A percentile compares a stretch with the other conserved stretches of the same genome.
Conservation (phyloP, 2,797 vertebrate species). For the Geotria australis region DNA sequence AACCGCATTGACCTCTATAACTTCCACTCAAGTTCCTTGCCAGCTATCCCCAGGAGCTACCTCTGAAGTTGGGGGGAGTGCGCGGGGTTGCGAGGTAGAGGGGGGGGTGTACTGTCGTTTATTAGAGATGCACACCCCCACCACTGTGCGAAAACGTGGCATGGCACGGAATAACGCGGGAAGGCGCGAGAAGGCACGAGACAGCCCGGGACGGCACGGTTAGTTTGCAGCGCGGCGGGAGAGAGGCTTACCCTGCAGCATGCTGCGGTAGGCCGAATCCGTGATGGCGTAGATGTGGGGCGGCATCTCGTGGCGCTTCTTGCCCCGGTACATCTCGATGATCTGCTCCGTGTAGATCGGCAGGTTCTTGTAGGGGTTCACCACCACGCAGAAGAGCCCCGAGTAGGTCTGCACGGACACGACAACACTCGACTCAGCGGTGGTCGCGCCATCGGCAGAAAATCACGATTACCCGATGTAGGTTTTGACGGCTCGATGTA, state of each 20-base stretch:
- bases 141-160: too few species aligned
- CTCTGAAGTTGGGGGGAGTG: too few species aligned
- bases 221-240: not conserved
- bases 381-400: constrained; percentile 96
- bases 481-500: too few species aligned
- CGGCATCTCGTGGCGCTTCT: constrained; percentile 92
- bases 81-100: too few species aligned
- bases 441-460: too few species aligned
- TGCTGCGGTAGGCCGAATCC: constrained; percentile 87
- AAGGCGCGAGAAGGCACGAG: not conserved
- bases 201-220: not conserved
- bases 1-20: too few species aligned
- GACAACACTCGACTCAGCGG: not conserved
- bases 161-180: too few species aligned
- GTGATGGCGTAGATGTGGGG: constrained; percentile 96
- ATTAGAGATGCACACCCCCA: too few species aligned
- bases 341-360: constrained; percentile 97
- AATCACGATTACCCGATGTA: too few species aligned
- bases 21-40: too few species aligned
- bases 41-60: too few species aligned
- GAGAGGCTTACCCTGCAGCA: constrained; percentile 62
- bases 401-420: constrained; percentile 49
- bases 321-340: constrained; percentile 94
- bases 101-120: too few species aligned
- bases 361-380: constrained; percentile 97